Evolutionary conservation across 2,113 vertebrate species (phyloP).

Genomic region (Emydura subglobosa): DNA sequence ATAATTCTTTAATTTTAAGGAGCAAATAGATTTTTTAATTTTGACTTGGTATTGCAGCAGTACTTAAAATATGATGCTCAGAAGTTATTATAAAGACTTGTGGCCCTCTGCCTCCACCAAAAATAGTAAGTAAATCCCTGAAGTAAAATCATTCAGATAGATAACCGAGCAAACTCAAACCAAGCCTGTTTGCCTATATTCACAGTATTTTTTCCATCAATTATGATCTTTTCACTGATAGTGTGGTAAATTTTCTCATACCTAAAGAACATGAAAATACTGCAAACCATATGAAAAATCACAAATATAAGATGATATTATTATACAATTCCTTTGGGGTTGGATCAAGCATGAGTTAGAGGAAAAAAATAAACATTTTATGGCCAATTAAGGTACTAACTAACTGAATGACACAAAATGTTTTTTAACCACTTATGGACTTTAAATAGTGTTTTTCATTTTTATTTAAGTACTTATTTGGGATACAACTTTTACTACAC

Average conservation of each 20-base stretch:
- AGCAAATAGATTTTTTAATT: background rate
- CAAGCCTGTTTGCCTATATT: background rate
- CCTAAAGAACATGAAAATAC: background rate
- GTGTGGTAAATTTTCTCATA: background rate
- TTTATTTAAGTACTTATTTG: background rate
- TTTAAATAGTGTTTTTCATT: background rate
- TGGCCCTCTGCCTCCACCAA: background rate
- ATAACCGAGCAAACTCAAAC: background rate
- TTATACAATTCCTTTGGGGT: background rate
- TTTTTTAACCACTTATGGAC: background rate
- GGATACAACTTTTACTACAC: background rate
- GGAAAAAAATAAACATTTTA: background rate
- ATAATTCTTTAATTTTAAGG: background rate
- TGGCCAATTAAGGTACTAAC: background rate
- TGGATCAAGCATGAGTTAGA: background rate
- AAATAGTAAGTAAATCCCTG: background rate
- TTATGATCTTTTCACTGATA: background rate
- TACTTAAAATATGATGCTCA: background rate
- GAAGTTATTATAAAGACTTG: background rate
- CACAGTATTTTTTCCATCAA: background rate
- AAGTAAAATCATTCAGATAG: background rate
- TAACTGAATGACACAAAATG: background rate
- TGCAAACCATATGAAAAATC: background rate
- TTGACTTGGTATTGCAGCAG: background rate
- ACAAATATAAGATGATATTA: background rate